Evolutionary conservation across 2,888 invertebrate genomes (phyloP), one percentile per base, ranked within the genome.

Genomic region (Diabrotica balteata): DNA sequence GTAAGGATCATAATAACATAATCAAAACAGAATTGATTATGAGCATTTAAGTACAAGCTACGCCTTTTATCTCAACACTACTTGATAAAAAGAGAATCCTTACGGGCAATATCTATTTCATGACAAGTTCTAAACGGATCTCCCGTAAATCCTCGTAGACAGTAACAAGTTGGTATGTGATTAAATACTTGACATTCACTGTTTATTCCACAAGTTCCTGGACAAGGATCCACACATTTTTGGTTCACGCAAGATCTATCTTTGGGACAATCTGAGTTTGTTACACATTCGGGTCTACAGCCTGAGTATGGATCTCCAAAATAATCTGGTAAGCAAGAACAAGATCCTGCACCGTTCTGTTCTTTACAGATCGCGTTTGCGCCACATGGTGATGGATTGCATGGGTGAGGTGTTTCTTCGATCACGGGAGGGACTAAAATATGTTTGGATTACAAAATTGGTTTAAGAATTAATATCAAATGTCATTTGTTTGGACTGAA

Each of bases 221-320:
- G 88, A 79, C 95, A 95, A 22, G 95, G 94, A 85, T 95, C 91
- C 78, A 87, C 88, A 81, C 95, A 95, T 86, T 93, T 94, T 83
- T 93, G 93, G 80, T 93, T 93, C 60, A 91, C 86, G 80, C 95
- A 95, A 43, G 94, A 90, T 84, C 88, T 91, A 74, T 90, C 88
- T 78, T 88, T 88, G 7, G 90, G 86, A 83, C 95, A 96, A 78
- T 96, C 95, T 8, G 92, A 90, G 82, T 95, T 95, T 75, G 92
- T 88, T n/a, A 94, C 90, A 82, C 95, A 95, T 87, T 95, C 94
- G 43, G 95, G 95, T 80, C 93, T 87, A 82, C 95, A 95, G 79
- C 93, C 92, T 53, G 91, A 86, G 78, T 95, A 94, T 2, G 95
- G 95, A 85, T 95, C 94, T 61, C 95, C 95, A 78, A 90, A 91